Percentiles rank a stretch among this genome's conserved stretches.
These are phyloP conservation scores for Microtus pennsylvanicus DNA, from an alignment of 2,113 vertebrate genomes.

Conservation along the genomic window DNA sequence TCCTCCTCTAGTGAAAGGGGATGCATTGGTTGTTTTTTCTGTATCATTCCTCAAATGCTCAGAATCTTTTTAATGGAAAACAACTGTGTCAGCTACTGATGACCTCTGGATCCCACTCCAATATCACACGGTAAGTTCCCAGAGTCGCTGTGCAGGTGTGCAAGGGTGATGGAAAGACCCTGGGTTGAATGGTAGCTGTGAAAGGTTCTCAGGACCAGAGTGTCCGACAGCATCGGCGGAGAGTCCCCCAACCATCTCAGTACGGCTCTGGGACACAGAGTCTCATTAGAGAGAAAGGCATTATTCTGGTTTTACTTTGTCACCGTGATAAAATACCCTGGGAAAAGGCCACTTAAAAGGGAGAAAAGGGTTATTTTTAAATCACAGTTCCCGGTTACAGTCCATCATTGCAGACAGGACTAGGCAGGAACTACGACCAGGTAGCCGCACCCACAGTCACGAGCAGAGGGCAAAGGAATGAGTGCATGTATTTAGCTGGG, in stretches of 20 bases:
- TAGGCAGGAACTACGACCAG: neutral
- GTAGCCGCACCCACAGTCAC: no score
- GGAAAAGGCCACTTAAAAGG: neutral
- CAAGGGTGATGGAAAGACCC: neutral
- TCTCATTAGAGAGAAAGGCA: neutral
- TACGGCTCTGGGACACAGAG: neutral
- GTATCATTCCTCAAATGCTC: neutral
- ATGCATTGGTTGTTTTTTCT: constrained; percentile 21
- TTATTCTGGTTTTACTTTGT: neutral
- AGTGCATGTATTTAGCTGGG: neutral
- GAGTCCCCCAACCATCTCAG: neutral
- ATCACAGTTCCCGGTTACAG: neutral
- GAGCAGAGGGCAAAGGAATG: neutral
- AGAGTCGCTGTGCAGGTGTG: neutral
- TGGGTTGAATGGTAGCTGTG: neutral
- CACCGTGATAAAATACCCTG: neutral
- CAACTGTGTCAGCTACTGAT: neutral
- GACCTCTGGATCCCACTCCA: neutral
- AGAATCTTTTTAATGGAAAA: constrained; percentile 40
- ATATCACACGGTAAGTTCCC: neutral
- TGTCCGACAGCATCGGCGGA: no score
- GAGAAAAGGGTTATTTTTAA: neutral
- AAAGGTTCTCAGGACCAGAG: neutral
- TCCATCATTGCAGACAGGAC: neutral
- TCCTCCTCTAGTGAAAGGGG: constrained; percentile 48